Percentiles rank a stretch among this genome's conserved stretches.
phyloP scores from a whole-genome alignment of 2,113 vertebrate species.

The Pitta sordida region DNA sequence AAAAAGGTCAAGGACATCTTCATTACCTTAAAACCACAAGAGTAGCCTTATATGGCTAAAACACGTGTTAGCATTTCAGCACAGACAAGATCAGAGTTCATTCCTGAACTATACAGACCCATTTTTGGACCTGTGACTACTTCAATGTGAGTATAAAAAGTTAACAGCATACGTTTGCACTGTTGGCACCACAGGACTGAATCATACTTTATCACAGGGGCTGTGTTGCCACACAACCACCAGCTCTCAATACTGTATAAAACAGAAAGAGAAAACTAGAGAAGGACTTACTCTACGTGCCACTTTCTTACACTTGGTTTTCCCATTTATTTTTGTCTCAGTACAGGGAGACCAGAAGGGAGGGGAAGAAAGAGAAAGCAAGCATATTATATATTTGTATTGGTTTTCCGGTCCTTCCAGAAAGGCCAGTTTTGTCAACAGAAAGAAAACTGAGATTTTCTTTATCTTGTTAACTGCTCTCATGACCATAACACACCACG shows the following conservation, averaged over 20 bases:
- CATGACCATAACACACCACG: background rate
- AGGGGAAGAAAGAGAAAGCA: background rate
- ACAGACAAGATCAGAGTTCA: background rate
- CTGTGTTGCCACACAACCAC: background rate
- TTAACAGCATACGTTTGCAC: background rate
- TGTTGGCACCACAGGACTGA: background rate
- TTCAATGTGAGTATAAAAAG: background rate
- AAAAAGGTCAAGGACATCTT: background rate
- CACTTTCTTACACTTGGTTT: background rate
- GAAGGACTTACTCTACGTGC: background rate
- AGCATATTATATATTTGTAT: background rate
- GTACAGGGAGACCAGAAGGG: background rate
- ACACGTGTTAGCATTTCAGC: background rate
- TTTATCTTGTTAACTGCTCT: constrained; percentile 12
- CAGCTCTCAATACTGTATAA: background rate
- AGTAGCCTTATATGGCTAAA: background rate
- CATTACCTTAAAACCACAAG: background rate
- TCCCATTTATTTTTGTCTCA: background rate
- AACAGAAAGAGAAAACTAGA: background rate
- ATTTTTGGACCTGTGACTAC: background rate
- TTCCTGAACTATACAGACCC: background rate
- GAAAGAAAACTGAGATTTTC: background rate
- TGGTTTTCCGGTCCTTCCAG: background rate
- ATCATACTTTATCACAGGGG: background rate
- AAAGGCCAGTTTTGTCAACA: background rate